phyloP scores from a whole-genome alignment of 2,888 invertebrate genomes.

The Steinernema hermaphroditum region DNA sequence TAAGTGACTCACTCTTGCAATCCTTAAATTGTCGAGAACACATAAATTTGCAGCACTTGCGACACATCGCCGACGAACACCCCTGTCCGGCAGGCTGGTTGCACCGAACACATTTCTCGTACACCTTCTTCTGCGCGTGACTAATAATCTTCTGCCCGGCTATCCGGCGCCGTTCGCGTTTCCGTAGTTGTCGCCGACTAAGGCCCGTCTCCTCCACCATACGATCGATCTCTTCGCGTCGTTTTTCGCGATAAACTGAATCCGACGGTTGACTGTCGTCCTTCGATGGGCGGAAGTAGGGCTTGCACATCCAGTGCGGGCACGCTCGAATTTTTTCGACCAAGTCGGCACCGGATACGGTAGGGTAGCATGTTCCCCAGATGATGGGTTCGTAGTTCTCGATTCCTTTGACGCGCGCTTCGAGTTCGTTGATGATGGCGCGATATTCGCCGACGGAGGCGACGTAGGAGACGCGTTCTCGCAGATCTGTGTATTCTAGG shows the following conservation, averaged over 20 bases:
- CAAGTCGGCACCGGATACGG: conserved; percentile 37
- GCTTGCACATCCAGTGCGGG: conserved; percentile 63
- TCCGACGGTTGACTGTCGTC: conserved; percentile 9
- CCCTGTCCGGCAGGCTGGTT: conserved; percentile 55
- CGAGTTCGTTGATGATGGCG: conserved; percentile 52
- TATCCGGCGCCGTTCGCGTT: conserved; percentile 41
- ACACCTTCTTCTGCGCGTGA: conserved; percentile 38
- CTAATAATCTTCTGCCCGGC: conserved; percentile 32
- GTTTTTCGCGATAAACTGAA: conserved; percentile 40
- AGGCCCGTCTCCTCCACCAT: conserved; percentile 45
- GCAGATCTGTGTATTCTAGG: conserved; percentile 57
- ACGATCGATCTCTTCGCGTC: conserved; percentile 41
- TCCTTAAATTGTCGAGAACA: conserved; percentile 47
- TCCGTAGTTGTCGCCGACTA: conserved; percentile 46
- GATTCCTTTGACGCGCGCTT: conserved; percentile 36
- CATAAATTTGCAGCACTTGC: conserved; percentile 58
- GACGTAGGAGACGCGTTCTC: conserved; percentile 52
- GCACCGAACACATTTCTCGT: conserved; percentile 52
- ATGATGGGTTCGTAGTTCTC: conserved; percentile 27
- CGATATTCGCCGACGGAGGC: conserved; percentile 51
- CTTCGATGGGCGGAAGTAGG: conserved; percentile 59
- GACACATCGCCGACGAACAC: conserved; percentile 53
- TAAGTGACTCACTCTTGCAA: conserved; percentile 51
- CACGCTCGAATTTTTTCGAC: conserved; percentile 46
- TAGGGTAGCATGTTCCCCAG: not conserved